Evolutionary conservation across 2,113 vertebrate genomes (phyloP).

Genomic region (Misgurnus mizolepis): DNA sequence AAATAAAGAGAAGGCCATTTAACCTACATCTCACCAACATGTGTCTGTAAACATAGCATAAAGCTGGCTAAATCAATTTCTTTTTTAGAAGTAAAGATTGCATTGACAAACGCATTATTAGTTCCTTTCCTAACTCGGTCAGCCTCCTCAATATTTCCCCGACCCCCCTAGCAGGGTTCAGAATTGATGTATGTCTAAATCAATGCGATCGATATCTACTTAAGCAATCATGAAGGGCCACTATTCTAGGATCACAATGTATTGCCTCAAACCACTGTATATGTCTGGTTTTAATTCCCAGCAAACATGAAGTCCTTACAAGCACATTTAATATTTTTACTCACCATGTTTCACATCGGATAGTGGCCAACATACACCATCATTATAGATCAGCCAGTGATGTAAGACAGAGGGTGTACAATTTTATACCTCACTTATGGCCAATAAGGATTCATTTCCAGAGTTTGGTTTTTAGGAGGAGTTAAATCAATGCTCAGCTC

Average conservation of each 20-base stretch:
- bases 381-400: slow-evolving; percentile 51
- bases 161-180: neutral
- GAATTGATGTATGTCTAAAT: slow-evolving; percentile 31
- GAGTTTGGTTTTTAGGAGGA: slow-evolving; percentile 20
- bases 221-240: slow-evolving; percentile 14
- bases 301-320: slow-evolving; percentile 27
- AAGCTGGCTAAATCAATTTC: slow-evolving; percentile 2
- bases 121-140: slow-evolving; percentile 14
- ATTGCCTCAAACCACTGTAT: slow-evolving; percentile 11
- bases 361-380: slow-evolving; percentile 30
- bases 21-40: neutral
- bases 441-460: slow-evolving; percentile 47
- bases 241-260: neutral
- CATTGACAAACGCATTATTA: neutral
- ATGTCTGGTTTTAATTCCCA: slow-evolving; percentile 27
- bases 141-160: slow-evolving; percentile 27
- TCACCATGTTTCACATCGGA: neutral
- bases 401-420: slow-evolving; percentile 26
- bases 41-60: slow-evolving; percentile 8
- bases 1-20: neutral
- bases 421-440: slow-evolving; percentile 30
- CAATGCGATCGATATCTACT: slow-evolving; percentile 36
- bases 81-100: neutral
- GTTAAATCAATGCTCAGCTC: slow-evolving; percentile 40
- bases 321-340: slow-evolving; percentile 22